Base-by-base conservation (phyloP, 2,888 invertebrate genomes). In the Netelia melanura region DNA sequence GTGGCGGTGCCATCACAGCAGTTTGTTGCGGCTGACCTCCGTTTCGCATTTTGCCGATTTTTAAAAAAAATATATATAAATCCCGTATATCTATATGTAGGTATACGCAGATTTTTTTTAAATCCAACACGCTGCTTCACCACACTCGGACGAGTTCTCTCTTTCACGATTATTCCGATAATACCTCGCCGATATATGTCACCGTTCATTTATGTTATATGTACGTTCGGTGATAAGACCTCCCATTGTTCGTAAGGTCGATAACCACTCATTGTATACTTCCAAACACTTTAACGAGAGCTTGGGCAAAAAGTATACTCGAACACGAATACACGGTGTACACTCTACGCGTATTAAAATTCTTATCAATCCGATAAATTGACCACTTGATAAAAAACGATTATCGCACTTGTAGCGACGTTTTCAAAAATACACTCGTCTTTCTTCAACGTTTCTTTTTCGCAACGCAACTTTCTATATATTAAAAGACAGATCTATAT, bases 1-100 rank as follows among this genome's bases (percentile, higher is more conserved):
- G 95, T 71, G 93, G 91, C 89, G 93, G 93, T 76, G 93, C 89
- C 92, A 93, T 92, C 84, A 92, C 92, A 86, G 92, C 93, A 85
- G 93, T 93, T 89, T 93, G 93, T 87, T 93, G 93, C 85, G 91
- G 89, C 88, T 93, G 93, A 71, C 90, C 91, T 81, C 92, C 92
- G 93, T 93, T 93, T 90, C 93, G 91, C 92, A 93, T 93, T 89
- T 84, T 79, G 64, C 67, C 21, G 48, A 48, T 62, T 54, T 70
- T 54, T 3, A 30, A 30, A 30, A 30, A 38, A 38, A 38, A 44
- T 68, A 38, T 81, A 38, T 23, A 23, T 52, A 3, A 30, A 25
- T 65, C 21, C 21, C 21, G 9, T 21, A 38, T 48, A 5, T 48
- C 48, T 68, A 43, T 43, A 68, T 43, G 17, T 43, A 52, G 30